Conservation (phyloP, 2,797 vertebrate genomes). For the Eulemur rubriventer region DNA sequence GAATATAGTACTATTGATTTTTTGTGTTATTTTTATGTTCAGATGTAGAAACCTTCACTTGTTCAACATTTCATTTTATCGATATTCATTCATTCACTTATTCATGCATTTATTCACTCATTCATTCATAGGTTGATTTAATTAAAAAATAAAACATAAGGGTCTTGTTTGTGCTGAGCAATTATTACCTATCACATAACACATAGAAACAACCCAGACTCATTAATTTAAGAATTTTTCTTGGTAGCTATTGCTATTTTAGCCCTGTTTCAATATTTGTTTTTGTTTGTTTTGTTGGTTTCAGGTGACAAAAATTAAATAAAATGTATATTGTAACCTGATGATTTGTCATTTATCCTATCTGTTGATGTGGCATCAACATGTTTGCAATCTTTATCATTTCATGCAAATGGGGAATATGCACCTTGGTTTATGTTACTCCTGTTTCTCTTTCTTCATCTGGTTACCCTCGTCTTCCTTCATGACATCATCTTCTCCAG, state of each 20-base stretch:
- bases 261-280: background rate
- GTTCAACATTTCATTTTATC: background rate
- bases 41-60: background rate
- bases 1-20: background rate
- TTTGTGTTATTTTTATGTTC: slow-evolving; percentile 20
- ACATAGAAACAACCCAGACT: background rate
- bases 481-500: background rate
- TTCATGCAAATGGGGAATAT: background rate
- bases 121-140: background rate
- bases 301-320: background rate
- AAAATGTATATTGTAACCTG: background rate
- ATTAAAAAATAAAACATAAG: slow-evolving; percentile 10
- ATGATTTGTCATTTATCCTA: background rate
- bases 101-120: background rate
- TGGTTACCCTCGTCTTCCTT: background rate
- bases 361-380: background rate
- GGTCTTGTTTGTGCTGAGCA: background rate
- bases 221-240: background rate
- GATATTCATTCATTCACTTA: background rate
- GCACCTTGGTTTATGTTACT: background rate
- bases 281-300: background rate
- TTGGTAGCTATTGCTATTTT: background rate
- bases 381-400: background rate
- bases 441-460: background rate
- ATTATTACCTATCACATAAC: background rate